Percentiles rank a stretch among this genome's conserved stretches.
Conservation (phyloP, 2,888 invertebrate genomes). For the Antheraea yamamai region DNA sequence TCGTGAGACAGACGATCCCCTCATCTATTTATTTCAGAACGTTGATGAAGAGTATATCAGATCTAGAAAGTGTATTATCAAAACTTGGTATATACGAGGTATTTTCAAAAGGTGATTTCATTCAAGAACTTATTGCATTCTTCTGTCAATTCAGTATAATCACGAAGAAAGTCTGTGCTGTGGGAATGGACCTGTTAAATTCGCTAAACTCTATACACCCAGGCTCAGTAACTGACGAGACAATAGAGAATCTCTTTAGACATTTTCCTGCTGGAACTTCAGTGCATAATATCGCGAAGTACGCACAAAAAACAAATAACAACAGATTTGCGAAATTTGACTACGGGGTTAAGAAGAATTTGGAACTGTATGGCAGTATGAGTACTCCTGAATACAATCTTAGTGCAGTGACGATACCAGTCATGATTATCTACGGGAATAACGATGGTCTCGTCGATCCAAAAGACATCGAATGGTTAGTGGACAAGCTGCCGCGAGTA, state of each 20-base stretch:
- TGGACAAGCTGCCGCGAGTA: constrained; percentile 79
- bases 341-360: constrained; percentile 53
- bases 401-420: constrained; percentile 50
- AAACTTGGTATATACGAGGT: too few species aligned
- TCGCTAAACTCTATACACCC: constrained; percentile 43
- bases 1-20: constrained; percentile 73
- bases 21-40: constrained; percentile 45
- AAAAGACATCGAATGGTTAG: constrained; percentile 79
- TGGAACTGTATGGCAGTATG: constrained; percentile 49
- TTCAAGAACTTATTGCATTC: constrained; percentile 52
- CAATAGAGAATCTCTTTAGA: constrained; percentile 45
- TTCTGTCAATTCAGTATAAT: constrained; percentile 51
- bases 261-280: constrained; percentile 65
- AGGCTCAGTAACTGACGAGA: constrained; percentile 54
- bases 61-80: too few species aligned
- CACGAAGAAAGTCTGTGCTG: constrained; percentile 45
- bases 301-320: constrained; percentile 54
- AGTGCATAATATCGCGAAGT: constrained; percentile 54
- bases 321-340: constrained; percentile 58
- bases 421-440: constrained; percentile 55
- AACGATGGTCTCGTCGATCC: constrained; percentile 83
- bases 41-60: too few species aligned
- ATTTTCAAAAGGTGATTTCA: constrained; percentile 49
- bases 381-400: constrained; percentile 57
- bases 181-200: constrained; percentile 43